phyloP scores from a whole-genome alignment of 1,140 invertebrate species.

The Drosophila pruinosa region DNA sequence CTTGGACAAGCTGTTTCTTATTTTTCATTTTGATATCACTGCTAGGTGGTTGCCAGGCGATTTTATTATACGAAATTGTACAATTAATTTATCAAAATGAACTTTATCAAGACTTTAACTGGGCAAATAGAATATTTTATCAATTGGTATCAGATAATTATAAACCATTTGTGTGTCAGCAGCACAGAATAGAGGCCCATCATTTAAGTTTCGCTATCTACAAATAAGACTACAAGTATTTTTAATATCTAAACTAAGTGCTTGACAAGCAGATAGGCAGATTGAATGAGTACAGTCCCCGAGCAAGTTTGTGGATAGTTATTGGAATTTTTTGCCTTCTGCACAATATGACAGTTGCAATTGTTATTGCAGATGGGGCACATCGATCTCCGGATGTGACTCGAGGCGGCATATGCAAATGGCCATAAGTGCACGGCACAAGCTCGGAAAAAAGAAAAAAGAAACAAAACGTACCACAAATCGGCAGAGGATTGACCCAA shows the following conservation, averaged over 20 bases:
- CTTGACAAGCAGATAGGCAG: constrained; percentile 1
- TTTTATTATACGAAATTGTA: constrained; percentile 12
- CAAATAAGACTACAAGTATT: not conserved
- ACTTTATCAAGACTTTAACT: constrained; percentile 11
- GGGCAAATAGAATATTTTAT: constrained; percentile 21
- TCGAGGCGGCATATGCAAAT: constrained; percentile 61
- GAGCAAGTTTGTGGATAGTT: not conserved
- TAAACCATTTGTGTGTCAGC: constrained; percentile 22
- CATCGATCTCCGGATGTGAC: constrained; percentile 38
- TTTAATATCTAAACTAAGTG: constrained; percentile 36
- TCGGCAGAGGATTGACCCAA: constrained; percentile 70
- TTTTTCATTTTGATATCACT: not conserved
- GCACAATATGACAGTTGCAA: not conserved
- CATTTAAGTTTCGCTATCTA: constrained; percentile 27
- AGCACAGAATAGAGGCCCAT: constrained; percentile 15
- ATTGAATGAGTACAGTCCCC: not conserved
- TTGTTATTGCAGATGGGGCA: constrained; percentile 10
- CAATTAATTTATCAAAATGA: constrained; percentile 23
- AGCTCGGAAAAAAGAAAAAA: constrained; percentile 33
- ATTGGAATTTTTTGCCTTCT: not conserved
- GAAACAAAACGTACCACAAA: constrained; percentile 33
- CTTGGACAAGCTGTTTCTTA: not conserved
- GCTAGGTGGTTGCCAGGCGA: not conserved
- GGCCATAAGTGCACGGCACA: constrained; percentile 40
- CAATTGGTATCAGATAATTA: constrained; percentile 35